Evolutionary conservation across 2,888 invertebrate genomes (phyloP).

Genomic region (Lucinisca nassula): DNA sequence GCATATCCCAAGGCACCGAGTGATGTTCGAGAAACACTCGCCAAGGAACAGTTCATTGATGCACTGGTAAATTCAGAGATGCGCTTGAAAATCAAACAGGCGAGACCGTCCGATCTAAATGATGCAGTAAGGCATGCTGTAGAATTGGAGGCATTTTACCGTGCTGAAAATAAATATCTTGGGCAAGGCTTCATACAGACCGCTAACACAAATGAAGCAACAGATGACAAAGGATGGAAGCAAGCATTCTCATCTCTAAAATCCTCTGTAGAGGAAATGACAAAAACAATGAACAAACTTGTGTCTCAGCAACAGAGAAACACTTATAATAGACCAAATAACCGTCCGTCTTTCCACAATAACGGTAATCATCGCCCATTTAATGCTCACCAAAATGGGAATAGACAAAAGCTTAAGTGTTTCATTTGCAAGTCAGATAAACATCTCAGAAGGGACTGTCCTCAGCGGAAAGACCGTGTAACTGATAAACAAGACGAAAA

Average conservation of each 20-base stretch:
- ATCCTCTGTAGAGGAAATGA: not conserved
- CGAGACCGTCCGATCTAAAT: slow-evolving; percentile 28
- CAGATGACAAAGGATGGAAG: not conserved
- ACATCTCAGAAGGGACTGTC: not conserved
- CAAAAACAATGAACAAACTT: not conserved
- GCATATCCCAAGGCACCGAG: slow-evolving; percentile 34
- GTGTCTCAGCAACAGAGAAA: not conserved
- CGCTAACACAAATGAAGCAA: not conserved
- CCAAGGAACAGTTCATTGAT: slow-evolving; percentile 41
- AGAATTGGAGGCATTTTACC: slow-evolving; percentile 30
- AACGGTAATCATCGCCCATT: too few relatives aligned
- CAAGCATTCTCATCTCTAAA: not conserved
- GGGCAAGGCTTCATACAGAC: not conserved
- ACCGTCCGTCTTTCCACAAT: not conserved
- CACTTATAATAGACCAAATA: not conserved
- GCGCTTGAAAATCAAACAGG: slow-evolving; percentile 22
- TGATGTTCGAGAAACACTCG: slow-evolving; percentile 29
- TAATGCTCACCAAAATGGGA: not conserved
- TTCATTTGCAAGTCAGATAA: not conserved
- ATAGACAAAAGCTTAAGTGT: not conserved
- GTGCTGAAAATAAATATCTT: slow-evolving; percentile 10
- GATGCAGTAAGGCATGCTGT: slow-evolving; percentile 39
- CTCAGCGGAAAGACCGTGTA: not conserved
- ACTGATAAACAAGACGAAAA: not conserved
- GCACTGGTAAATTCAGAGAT: slow-evolving; percentile 27